Conservation (phyloP, 2,888 invertebrate species). For the Timema cristinae region DNA sequence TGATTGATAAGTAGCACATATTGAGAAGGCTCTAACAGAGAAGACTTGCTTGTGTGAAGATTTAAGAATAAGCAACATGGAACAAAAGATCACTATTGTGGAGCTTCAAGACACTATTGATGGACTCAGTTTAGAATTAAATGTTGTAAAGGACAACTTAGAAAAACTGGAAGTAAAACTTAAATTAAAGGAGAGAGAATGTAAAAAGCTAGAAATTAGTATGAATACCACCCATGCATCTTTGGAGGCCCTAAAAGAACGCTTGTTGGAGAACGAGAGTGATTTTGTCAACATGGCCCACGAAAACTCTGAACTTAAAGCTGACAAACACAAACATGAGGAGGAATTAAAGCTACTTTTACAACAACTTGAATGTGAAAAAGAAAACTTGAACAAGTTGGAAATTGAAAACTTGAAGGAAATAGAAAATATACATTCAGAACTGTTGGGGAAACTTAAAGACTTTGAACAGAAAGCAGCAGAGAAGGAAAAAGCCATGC, state of each 20-base stretch:
- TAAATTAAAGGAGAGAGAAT: slow-evolving; percentile 17
- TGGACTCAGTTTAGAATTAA: slow-evolving; percentile 21
- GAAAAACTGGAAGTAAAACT: background rate
- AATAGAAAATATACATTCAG: slow-evolving; percentile 17
- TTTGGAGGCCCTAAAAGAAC: slow-evolving; percentile 24
- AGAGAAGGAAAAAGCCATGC: background rate
- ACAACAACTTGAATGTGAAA: slow-evolving; percentile 9
- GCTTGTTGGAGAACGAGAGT: slow-evolving; percentile 27
- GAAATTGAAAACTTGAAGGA: slow-evolving; percentile 20
- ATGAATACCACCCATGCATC: slow-evolving; percentile 23
- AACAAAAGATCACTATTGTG: slow-evolving; percentile 25
- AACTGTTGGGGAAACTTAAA: slow-evolving; percentile 17
- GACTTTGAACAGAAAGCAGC: background rate
- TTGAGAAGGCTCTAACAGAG: slow-evolving; percentile 1
- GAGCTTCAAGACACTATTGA: slow-evolving; percentile 28
- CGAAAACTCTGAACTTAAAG: background rate
- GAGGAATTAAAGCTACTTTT: slow-evolving; percentile 13
- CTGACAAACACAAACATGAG: slow-evolving; percentile 14
- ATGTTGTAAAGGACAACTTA: slow-evolving; percentile 14
- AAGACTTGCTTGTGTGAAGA: slow-evolving; percentile 18
- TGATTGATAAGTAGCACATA: slow-evolving; percentile 7
- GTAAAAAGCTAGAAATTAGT: slow-evolving; percentile 26
- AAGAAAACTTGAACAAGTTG: slow-evolving; percentile 14
- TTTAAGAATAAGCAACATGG: slow-evolving; percentile 25
- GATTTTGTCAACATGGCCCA: slow-evolving; percentile 20